Evolutionary conservation across 2,888 invertebrate genomes (phyloP), one percentile per base, ranked within the genome.

Genomic region (Dioctria rufipes): DNA sequence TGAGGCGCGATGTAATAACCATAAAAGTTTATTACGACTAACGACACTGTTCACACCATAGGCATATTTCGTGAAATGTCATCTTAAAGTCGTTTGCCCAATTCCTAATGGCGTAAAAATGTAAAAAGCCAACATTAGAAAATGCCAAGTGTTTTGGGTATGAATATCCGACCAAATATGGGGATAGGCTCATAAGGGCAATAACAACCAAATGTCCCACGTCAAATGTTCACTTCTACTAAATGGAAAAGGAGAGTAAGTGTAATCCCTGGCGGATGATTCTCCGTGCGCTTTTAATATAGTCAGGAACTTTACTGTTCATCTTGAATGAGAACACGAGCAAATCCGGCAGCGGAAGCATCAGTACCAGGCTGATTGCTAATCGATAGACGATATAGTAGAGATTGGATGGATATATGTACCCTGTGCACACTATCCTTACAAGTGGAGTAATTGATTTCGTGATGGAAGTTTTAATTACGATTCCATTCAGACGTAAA

Each of bases 401-500:
- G 71, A 25, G 67, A 43, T 5, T n/a, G 67, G 46, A 40, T 9
- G 49, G 25, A 25, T 25, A 75, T 60, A 42, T 51, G 60, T 75
- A 13, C 60, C 51, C 37, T 75, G 58, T 37, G 43, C 75, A 58
- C 75, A 61, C 75, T 61, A 61, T 75, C 61, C 78, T 63, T 40
- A 82, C 79, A 82, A 80, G 79, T 43, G 54, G 78, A 81, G 73
- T 82, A 82, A 82, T 82, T 82, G 82, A 82, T 82, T 82, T 82
- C 82, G 82, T 82, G 82, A 82, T 82, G 66, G 65, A 82, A 81
- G 82, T 82, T 82, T 82, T 81, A 82, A 82, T 81, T 82, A 81
- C 80, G 78, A 46, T 79, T 71, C 78, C 78, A 82, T 82, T 80
- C 80, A 80, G 49, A 40, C 39, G 42, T 9, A 51, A 78, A 78